Conservation (phyloP, 2,113 vertebrate species). For the Otolemur garnettii region DNA sequence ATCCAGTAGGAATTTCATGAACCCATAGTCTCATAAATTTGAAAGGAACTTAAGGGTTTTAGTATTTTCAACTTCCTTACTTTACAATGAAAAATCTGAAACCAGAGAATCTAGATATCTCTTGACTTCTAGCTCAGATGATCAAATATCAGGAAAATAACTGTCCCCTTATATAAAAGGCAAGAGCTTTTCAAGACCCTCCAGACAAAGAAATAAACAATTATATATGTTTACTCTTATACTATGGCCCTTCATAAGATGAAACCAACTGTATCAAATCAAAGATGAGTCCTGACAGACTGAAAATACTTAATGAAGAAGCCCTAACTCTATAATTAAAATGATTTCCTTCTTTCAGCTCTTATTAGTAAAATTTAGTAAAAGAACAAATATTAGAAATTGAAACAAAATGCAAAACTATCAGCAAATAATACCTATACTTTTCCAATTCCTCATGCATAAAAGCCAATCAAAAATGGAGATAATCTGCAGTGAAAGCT, state of each 20-base stretch:
- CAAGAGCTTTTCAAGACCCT: not conserved
- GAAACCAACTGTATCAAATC: not conserved
- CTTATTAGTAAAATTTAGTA: conserved; percentile 27
- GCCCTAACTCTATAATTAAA: not conserved
- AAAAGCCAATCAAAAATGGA: not conserved
- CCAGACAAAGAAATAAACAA: not conserved
- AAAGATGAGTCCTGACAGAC: not conserved
- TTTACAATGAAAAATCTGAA: conserved; percentile 37
- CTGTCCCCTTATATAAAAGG: not conserved
- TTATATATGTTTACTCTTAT: not conserved
- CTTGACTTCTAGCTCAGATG: not conserved
- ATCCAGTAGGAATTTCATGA: conserved; percentile 28
- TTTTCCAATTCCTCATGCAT: not conserved
- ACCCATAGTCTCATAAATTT: conserved; percentile 18
- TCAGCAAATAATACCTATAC: conserved; percentile 15
- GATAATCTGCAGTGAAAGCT: not conserved
- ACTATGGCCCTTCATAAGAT: not conserved
- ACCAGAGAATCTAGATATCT: not conserved
- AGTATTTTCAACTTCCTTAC: conserved; percentile 43
- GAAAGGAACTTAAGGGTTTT: conserved; percentile 30
- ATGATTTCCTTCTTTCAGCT: conserved; percentile 28
- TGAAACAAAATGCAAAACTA: conserved; percentile 28
- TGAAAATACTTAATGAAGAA: not conserved
- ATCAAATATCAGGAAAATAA: conserved; percentile 3
- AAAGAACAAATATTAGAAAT: conserved; percentile 48